Evolutionary conservation across 2,113 vertebrate species (phyloP).

Genomic region (Paramisgurnus dabryanus): DNA sequence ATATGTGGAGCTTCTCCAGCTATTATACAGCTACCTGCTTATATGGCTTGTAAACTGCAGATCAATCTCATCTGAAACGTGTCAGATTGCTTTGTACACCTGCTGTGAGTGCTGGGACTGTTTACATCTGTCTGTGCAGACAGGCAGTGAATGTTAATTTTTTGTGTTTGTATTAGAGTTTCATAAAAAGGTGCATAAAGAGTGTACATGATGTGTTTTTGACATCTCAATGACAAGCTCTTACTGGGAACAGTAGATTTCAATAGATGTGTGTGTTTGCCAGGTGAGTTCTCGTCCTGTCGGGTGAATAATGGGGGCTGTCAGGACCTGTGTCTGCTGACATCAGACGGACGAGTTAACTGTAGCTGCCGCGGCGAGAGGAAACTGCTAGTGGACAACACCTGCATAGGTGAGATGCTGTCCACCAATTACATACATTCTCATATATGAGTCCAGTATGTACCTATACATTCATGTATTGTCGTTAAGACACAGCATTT

Average conservation of each 20-base stretch:
- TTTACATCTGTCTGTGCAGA: not conserved
- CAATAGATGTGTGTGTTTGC: slow-evolving; percentile 11
- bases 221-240: not conserved
- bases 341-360: slow-evolving; percentile 89
- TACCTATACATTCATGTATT: not conserved
- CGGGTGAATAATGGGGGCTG: slow-evolving; percentile 91
- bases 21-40: no score
- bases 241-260: slow-evolving; percentile 27
- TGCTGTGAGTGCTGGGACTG: not conserved
- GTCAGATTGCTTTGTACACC: no score
- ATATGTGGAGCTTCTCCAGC: no score
- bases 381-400: slow-evolving; percentile 88
- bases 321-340: slow-evolving; percentile 92
- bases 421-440: not conserved
- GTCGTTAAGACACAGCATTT: not conserved
- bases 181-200: not conserved
- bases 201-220: not conserved
- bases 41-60: no score
- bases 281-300: slow-evolving; percentile 91
- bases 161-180: slow-evolving; percentile 16
- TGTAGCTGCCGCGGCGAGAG: slow-evolving; percentile 92
- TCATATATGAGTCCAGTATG: not conserved
- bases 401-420: slow-evolving; percentile 82
- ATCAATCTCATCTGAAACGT: no score
- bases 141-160: not conserved